A percentile compares a stretch with the other conserved stretches of the same genome.
Conservation (phyloP, 2,113 vertebrate genomes). For the Strix aluco region DNA sequence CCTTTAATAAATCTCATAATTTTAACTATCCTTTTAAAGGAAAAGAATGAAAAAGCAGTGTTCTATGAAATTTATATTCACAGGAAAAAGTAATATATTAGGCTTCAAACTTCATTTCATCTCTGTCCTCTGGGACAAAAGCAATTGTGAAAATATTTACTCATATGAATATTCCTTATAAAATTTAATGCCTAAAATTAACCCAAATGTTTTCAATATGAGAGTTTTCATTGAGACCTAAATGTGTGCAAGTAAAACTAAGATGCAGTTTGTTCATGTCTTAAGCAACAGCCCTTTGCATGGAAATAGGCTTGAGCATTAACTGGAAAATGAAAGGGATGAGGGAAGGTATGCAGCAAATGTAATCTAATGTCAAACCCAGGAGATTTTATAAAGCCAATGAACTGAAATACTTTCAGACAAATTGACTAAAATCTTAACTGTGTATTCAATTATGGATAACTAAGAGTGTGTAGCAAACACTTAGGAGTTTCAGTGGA, state of each 20-base stretch:
- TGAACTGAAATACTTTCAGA: constrained; percentile 22
- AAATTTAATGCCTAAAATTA: neutral
- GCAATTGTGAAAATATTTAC: constrained; percentile 24
- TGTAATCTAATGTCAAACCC: neutral
- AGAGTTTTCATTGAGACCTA: neutral
- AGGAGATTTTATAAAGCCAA: neutral
- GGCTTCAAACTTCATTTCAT: neutral
- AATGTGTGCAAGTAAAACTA: neutral
- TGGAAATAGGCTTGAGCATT: neutral
- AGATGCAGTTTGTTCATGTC: neutral
- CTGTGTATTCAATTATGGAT: neutral
- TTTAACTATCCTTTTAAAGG: neutral
- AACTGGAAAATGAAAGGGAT: neutral
- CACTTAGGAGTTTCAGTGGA: neutral
- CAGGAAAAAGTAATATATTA: neutral
- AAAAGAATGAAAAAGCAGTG: neutral
- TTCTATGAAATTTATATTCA: neutral
- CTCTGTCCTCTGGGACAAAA: neutral
- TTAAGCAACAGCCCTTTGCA: neutral
- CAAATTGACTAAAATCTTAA: constrained; percentile 12
- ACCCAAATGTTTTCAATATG: neutral
- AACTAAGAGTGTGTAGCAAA: neutral
- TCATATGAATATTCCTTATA: neutral
- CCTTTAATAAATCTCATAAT: neutral
- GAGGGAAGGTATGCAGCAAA: neutral